Base-by-base conservation (phyloP, 2,113 vertebrate species). In the Anhinga rufa region DNA sequence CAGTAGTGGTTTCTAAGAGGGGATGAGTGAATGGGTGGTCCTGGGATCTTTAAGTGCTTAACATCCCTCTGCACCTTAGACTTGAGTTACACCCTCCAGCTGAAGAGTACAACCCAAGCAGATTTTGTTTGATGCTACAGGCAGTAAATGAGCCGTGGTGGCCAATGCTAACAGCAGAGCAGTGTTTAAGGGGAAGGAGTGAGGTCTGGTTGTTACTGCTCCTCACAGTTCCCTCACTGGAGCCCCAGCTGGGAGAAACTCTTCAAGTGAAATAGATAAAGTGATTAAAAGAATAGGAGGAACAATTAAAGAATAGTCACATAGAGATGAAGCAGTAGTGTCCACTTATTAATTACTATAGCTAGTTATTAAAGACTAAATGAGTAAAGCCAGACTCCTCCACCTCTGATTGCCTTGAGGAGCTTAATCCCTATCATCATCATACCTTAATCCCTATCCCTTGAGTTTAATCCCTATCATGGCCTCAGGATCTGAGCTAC, bases 281-380 rank as follows among this genome's bases (percentile, higher is more conserved):
- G 19, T 2, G 4, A 6, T n/a, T 32, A 88, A 64, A 7, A 74
- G 9, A 44, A 31, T 6, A 44, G 36, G 9, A 61, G 28, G 24
- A 74, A 29, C 10, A 0, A 22, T 17, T 87, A 9, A 32, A 57
- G 51, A 60, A 20, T 3, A 24, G 9, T 16, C 12, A 11, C 29
- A 7, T 15, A 14, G 34, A 65, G 10, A 7, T 31, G 26, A 24
- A 74, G 24, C 29, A 54, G 15, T 1, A 1, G 38, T 1, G 0
- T 8, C 19, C 21, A 31, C 26, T 79, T 79, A 31, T 18, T 61
- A 14, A 64, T 76, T 68, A 38, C 52, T 74, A 12, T 6, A 64
- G 4, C 12, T 54, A 80, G 16, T 21, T 55, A 44, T 64, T 60
- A 76, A 84, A 76, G 15, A 60, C 38, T 55, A 34, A 42, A 5